A percentile compares a stretch with the other conserved stretches of the same genome.
Conservation (phyloP, 2,888 invertebrate genomes). For the Megaustenia siamemsis region DNA sequence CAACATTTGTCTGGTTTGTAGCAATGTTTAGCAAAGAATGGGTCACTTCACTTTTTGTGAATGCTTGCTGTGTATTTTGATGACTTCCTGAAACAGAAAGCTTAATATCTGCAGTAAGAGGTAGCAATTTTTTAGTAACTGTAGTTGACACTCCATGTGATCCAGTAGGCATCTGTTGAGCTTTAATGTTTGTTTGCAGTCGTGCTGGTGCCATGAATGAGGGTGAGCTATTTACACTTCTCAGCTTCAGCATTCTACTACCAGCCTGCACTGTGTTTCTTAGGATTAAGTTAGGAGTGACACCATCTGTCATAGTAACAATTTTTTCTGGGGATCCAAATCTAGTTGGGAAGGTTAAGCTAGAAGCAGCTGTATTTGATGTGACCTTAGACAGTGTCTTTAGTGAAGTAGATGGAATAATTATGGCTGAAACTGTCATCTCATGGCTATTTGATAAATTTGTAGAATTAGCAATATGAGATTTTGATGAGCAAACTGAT, state of each 20-base stretch:
- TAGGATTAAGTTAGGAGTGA: neutral
- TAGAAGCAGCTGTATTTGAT: neutral
- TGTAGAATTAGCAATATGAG: neutral
- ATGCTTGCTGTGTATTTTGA: neutral
- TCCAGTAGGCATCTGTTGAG: neutral
- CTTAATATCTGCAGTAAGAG: conserved; percentile 7
- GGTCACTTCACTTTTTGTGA: neutral
- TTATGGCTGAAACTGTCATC: neutral
- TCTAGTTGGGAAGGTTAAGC: neutral
- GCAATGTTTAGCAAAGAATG: conserved; percentile 21
- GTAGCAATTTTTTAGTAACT: neutral
- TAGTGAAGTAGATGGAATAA: conserved; percentile 21
- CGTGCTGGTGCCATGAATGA: neutral
- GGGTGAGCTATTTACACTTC: neutral
- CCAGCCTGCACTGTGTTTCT: neutral
- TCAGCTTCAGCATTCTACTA: neutral
- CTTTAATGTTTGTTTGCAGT: neutral
- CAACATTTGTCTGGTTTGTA: neutral
- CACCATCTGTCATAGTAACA: conserved; percentile 6
- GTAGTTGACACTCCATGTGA: neutral
- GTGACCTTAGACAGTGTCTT: neutral
- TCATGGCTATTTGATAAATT: neutral
- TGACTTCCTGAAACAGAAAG: neutral
- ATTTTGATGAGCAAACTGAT: neutral
- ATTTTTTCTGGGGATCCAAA: conserved; percentile 26